Evolutionary conservation across 1,140 invertebrate genomes (phyloP), one percentile per base, ranked within the genome.

Genomic region (Diplogasteroides magnus): DNA sequence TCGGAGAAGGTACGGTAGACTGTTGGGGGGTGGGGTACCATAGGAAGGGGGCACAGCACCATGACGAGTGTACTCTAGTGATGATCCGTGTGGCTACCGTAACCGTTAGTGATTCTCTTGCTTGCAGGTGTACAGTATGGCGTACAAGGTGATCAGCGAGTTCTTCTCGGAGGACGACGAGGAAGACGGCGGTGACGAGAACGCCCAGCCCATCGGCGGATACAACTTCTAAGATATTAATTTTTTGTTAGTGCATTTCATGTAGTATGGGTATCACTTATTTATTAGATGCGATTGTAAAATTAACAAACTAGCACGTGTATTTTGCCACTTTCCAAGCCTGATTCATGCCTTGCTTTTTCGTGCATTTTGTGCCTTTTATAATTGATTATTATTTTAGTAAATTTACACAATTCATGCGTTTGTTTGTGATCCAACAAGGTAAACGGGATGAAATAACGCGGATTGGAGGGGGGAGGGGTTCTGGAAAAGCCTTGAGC

Each of bases 101-200:
- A 15, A 55, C 29, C 32, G 13, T 64, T 32, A 15, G 15, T 15
- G n/a, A 64, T 19, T 13, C 0, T 14, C 14, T 57, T 15, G 15
- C 23, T 67, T 67, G 19, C n/a, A 37, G 56, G 62, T 72, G 25
- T 72, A 72, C 48, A n/a, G 58, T 2, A 31, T 37, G 19, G 65
- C 70, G 26, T 72, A 62, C 31, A 31, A 37, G 11, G 61, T 72
- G 28, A 32, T 72, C 31, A 31, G 32, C 11, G 25, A 72, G 31
- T 72, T 62, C 60, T 72, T 72, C 60, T n/a, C 57, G 37, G 69
- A 69, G 31, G 64, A 68, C 19, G 64, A 19, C 31, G 59, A 48
- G 0, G 26, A 27, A 32, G 60, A 32, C 37, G 64, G 37, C 2
- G 28, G 15, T n/a, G 27, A 65, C 15, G 14, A 11, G 15, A 3